These are phyloP conservation scores for Anoura caudifer DNA, from an alignment of 2,113 vertebrate species.

Conservation along the genomic window DNA sequence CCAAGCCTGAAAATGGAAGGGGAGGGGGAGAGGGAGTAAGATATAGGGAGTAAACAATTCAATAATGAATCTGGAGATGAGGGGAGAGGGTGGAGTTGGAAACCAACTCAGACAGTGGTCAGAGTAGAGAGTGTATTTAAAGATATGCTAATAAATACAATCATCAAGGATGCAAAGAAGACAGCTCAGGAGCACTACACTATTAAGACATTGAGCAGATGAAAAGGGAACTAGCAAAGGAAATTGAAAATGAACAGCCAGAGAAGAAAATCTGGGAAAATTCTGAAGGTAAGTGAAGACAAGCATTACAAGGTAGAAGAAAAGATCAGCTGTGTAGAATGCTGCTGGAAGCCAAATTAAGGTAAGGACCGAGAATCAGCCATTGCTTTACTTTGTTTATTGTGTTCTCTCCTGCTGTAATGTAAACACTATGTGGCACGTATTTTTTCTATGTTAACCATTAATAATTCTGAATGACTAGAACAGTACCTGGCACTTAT, in stretches of 20 bases:
- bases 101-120: not conserved
- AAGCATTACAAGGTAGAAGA: not conserved
- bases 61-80: not conserved
- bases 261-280: not conserved
- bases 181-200: not conserved
- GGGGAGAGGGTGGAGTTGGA: not conserved
- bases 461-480: not conserved
- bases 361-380: not conserved
- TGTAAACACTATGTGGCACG: not conserved
- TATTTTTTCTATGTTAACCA: not conserved
- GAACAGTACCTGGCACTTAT: not conserved
- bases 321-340: not conserved
- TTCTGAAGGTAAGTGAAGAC: not conserved
- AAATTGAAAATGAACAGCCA: not conserved
- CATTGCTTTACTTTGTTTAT: not conserved
- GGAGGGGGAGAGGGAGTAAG: not conserved
- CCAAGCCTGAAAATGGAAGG: not conserved
- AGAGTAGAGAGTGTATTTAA: not conserved
- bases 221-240: not conserved
- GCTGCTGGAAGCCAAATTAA: not conserved
- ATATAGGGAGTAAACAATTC: not conserved
- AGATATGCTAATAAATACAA: not conserved
- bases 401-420: not conserved
- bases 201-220: not conserved
- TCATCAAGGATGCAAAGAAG: not conserved